Conservation (phyloP, 1,140 invertebrate genomes). For the Caerostris darwini region DNA sequence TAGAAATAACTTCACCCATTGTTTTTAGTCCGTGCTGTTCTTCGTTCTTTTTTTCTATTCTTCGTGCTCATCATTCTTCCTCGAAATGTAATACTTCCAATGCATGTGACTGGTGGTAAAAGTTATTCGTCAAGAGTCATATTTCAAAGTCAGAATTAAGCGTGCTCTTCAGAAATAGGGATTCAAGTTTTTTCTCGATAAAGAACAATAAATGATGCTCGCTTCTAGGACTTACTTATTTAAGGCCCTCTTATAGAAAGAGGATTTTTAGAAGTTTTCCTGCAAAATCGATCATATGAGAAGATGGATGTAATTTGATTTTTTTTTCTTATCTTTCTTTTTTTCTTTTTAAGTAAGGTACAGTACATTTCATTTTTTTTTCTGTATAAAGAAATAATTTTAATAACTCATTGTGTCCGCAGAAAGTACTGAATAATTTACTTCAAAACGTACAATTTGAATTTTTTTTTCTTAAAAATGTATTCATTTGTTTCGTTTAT, state of each 20-base stretch:
- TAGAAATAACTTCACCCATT: not conserved
- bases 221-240: slow-evolving; percentile 38
- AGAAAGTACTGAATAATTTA: slow-evolving; percentile 26
- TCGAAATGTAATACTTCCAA: slow-evolving; percentile 14
- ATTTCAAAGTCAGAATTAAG: slow-evolving; percentile 66
- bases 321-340: not conserved
- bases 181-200: slow-evolving; percentile 47
- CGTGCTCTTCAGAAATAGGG: slow-evolving; percentile 30
- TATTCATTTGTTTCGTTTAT: too few species aligned
- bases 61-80: slow-evolving; percentile 13
- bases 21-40: not conserved
- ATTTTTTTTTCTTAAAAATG: too few species aligned
- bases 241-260: slow-evolving; percentile 4
- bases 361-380: not conserved
- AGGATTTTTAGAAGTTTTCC: slow-evolving; percentile 33
- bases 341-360: not conserved
- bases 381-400: not conserved
- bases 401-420: not conserved
- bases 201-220: slow-evolving; percentile 62
- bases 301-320: slow-evolving; percentile 68
- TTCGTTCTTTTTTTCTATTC: not conserved
- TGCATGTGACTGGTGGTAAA: slow-evolving; percentile 50
- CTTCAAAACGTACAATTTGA: not conserved
- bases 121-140: slow-evolving; percentile 56
- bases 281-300: slow-evolving; percentile 25